These are phyloP conservation scores for Myotis planiceps DNA, from an alignment of 2,797 vertebrate genomes.

Conservation along the genomic window DNA sequence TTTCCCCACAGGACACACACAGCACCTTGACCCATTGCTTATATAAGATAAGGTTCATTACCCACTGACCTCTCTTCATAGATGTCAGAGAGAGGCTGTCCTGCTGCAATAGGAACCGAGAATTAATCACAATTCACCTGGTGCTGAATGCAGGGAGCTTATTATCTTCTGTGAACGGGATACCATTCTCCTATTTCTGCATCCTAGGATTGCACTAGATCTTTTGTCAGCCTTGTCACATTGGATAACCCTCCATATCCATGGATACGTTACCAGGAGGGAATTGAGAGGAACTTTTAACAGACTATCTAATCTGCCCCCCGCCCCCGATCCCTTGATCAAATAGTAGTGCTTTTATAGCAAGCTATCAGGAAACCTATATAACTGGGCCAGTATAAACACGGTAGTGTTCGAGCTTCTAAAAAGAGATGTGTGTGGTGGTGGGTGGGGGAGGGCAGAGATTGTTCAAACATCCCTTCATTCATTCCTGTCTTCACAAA, in stretches of 20 bases:
- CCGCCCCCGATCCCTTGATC: not conserved
- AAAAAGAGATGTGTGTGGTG: not conserved
- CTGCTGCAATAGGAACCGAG: not conserved
- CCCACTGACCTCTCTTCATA: not conserved
- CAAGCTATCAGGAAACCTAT: conserved; percentile 12
- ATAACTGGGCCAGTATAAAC: conserved; percentile 49
- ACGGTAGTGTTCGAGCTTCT: not conserved
- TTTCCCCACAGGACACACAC: not conserved
- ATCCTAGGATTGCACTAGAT: not conserved
- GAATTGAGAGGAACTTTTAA: conserved; percentile 43
- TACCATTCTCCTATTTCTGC: not conserved
- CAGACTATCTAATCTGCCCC: conserved; percentile 20
- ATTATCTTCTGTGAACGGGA: conserved; percentile 34
- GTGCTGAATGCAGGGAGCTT: not conserved
- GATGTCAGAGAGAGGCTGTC: not conserved
- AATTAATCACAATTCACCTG: conserved; percentile 2
- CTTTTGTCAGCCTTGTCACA: not conserved
- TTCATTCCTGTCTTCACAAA: not conserved
- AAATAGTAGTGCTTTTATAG: conserved; percentile 51
- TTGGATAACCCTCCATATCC: not conserved
- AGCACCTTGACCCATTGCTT: not conserved
- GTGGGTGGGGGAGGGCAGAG: rapidly evolving
- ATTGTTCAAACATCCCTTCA: not conserved
- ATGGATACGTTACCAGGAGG: conserved; percentile 1
- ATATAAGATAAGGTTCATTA: not conserved